These are phyloP conservation scores for Dascillus cervinus DNA, from an alignment of 2,888 invertebrate genomes.

Conservation along the genomic window DNA sequence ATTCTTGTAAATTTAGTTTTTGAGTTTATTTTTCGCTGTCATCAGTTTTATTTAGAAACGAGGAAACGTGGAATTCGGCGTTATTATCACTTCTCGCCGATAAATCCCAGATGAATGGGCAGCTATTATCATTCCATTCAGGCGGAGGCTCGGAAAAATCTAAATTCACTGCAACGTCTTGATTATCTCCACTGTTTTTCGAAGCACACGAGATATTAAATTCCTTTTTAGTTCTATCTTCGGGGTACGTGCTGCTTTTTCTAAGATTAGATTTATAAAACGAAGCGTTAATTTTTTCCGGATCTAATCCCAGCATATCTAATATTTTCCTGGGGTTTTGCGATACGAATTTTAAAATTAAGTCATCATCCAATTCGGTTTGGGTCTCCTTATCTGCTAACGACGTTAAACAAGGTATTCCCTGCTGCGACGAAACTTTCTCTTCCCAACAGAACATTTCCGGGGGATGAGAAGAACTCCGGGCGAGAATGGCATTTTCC, in stretches of 20 bases:
- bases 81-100: conserved; percentile 3
- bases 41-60: conserved; percentile 2
- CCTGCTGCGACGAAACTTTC: conserved; percentile 9
- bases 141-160: conserved; percentile 21
- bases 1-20: conserved; percentile 15
- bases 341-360: conserved; percentile 57
- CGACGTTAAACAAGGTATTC: conserved; percentile 25
- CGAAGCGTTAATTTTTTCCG: conserved; percentile 37
- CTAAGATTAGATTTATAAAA: conserved; percentile 27
- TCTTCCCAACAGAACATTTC: conserved; percentile 75
- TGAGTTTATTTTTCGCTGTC: no score
- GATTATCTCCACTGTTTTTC: conserved; percentile 10
- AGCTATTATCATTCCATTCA: conserved; percentile 23
- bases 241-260: conserved; percentile 31
- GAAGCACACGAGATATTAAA: conserved; percentile 8
- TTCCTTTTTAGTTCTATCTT: conserved; percentile 19
- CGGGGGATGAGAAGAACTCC: conserved; percentile 78
- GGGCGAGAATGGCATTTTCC: conserved; percentile 52
- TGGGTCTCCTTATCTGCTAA: conserved; percentile 46
- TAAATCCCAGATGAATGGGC: conserved; percentile 31
- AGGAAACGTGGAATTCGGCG: conserved; percentile 2
- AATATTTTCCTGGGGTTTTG: conserved; percentile 68
- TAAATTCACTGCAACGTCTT: conserved; percentile 9
- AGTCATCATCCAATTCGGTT: conserved; percentile 54
- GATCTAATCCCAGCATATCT: conserved; percentile 64